Conservation (phyloP, 1,140 invertebrate species). For the Heliconius congener region DNA sequence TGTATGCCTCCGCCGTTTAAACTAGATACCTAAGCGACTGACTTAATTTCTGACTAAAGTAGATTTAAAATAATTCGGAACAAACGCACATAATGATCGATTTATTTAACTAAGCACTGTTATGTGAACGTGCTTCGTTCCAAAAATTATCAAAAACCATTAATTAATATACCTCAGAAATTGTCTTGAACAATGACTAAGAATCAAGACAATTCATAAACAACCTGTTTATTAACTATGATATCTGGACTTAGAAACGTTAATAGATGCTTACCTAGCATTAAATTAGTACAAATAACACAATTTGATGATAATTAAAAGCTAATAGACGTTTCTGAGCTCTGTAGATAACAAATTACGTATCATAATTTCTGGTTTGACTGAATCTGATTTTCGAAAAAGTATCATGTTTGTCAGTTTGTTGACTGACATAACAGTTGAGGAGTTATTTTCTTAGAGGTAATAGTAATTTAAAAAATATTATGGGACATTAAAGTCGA, state of each 20-base stretch:
- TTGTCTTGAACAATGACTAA: background rate
- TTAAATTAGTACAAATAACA: background rate
- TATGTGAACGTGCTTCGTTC: background rate
- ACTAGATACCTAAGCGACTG: background rate
- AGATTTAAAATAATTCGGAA: background rate
- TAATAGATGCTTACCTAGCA: background rate
- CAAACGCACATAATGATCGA: constrained; percentile 1
- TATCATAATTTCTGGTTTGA: background rate
- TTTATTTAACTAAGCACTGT: background rate
- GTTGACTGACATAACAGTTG: background rate
- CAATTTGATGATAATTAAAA: background rate
- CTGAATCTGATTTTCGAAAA: background rate
- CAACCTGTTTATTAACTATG: background rate
- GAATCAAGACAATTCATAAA: background rate
- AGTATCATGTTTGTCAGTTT: background rate
- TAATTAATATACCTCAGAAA: background rate
- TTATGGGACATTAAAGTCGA: constrained; percentile 3
- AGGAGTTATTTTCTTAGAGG: background rate
- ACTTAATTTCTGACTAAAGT: background rate
- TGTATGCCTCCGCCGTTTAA: background rate
- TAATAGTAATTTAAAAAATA: background rate
- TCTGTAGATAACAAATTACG: background rate
- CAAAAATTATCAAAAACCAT: background rate
- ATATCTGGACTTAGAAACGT: background rate
- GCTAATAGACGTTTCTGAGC: background rate